phyloP scores from a whole-genome alignment of 2,888 invertebrate species.

The Clitarchus hookeri region DNA sequence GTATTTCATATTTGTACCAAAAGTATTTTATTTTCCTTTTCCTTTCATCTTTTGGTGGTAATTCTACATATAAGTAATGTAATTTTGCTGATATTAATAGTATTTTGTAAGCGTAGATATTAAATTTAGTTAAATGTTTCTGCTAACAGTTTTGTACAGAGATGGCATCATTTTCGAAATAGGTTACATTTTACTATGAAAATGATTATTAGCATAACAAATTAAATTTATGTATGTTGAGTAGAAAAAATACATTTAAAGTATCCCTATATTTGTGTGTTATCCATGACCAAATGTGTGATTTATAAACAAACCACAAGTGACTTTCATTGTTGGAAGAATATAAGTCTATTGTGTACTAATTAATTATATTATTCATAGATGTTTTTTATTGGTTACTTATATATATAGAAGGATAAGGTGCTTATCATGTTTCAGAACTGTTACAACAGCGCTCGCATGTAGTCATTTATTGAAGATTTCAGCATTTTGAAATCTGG shows the following conservation, averaged over 20 bases:
- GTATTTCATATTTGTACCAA: not conserved
- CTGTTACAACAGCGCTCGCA: not conserved
- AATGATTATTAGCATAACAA: not conserved
- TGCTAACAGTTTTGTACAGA: not conserved
- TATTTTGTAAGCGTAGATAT: not conserved
- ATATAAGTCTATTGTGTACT: not conserved
- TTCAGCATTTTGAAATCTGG: not conserved
- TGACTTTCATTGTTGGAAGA: constrained; percentile 19
- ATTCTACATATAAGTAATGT: not conserved
- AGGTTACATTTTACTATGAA: not conserved
- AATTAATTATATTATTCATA: not conserved
- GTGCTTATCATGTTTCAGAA: not conserved
- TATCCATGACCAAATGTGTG: not conserved
- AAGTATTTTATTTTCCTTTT: not conserved
- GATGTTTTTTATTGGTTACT: not conserved
- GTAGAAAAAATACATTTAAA: not conserved
- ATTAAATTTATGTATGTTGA: constrained; percentile 3
- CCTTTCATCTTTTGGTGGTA: not conserved
- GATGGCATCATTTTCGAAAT: not conserved
- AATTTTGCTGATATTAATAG: not conserved
- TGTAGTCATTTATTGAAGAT: not conserved
- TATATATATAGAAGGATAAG: not conserved
- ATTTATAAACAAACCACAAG: constrained; percentile 21
- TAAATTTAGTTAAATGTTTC: not conserved
- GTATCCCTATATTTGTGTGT: not conserved